Evolutionary conservation across 2,888 invertebrate genomes (phyloP).

Genomic region (Drosophila flavopinicola): DNA sequence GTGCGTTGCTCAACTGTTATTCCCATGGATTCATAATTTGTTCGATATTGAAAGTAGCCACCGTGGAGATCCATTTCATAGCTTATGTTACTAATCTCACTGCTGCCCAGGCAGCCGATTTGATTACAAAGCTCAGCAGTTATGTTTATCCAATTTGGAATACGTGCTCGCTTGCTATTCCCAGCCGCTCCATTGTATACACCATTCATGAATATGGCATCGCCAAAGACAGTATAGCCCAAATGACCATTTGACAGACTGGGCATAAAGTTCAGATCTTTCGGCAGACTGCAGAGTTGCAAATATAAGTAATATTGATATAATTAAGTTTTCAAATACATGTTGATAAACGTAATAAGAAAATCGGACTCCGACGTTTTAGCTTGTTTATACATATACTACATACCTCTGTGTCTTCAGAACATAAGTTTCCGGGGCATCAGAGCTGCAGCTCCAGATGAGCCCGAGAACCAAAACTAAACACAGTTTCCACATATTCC

Average conservation of each 20-base stretch:
- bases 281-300: slow-evolving; percentile 85
- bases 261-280: slow-evolving; percentile 86
- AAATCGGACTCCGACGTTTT: no score
- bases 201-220: slow-evolving; percentile 87
- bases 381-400: no score
- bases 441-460: slow-evolving; percentile 7
- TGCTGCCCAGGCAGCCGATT: slow-evolving; percentile 44
- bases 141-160: slow-evolving; percentile 87
- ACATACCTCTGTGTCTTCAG: slow-evolving; percentile 55
- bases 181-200: slow-evolving; percentile 86
- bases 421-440: slow-evolving; percentile 36
- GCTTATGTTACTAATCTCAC: slow-evolving; percentile 32
- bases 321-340: not conserved
- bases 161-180: slow-evolving; percentile 86
- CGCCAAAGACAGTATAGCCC: slow-evolving; percentile 86
- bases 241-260: slow-evolving; percentile 87
- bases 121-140: slow-evolving; percentile 56
- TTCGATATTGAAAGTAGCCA: slow-evolving; percentile 58
- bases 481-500: slow-evolving; percentile 36
- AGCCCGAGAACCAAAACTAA: slow-evolving; percentile 12
- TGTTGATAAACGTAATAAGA: no score
- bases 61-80: slow-evolving; percentile 60
- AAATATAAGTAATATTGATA: no score
- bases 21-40: slow-evolving; percentile 32
- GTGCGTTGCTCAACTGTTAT: slow-evolving; percentile 70